phyloP scores from a whole-genome alignment of 2,797 vertebrate genomes.

The Dallia pectoralis region DNA sequence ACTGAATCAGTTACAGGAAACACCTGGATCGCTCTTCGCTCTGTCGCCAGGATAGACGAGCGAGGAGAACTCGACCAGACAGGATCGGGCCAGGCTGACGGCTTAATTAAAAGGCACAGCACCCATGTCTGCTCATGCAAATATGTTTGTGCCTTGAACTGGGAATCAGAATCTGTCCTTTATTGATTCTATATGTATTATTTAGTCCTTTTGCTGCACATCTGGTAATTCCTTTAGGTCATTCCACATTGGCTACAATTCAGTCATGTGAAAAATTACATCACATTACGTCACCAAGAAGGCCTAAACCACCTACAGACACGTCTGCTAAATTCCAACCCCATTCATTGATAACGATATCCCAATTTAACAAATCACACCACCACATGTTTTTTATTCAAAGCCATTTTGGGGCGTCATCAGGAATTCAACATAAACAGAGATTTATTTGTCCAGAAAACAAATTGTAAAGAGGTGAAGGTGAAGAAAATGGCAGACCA shows the following conservation, averaged over 20 bases:
- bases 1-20: slow-evolving; percentile 68
- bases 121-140: slow-evolving; percentile 8
- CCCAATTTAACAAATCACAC: too few relatives aligned
- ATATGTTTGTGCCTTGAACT: not conserved
- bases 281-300: too few relatives aligned
- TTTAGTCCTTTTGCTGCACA: not conserved
- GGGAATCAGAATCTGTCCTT: not conserved
- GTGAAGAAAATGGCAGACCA: too few relatives aligned
- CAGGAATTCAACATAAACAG: too few relatives aligned
- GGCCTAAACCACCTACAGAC: too few relatives aligned
- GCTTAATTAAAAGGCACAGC: slow-evolving; percentile 26
- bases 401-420: too few relatives aligned
- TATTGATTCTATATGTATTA: not conserved
- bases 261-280: not conserved
- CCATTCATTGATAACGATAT: too few relatives aligned
- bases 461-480: too few relatives aligned
- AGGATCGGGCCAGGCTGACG: not conserved
- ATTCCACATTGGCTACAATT: not conserved
- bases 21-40: slow-evolving; percentile 63
- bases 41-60: slow-evolving; percentile 51
- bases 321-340: too few relatives aligned
- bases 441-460: too few relatives aligned
- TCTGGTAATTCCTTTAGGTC: not conserved
- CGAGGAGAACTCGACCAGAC: slow-evolving; percentile 28
- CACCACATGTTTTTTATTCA: too few relatives aligned